phyloP scores from a whole-genome alignment of 1,140 invertebrate genomes.

The Lepidotrigona ventralis region DNA sequence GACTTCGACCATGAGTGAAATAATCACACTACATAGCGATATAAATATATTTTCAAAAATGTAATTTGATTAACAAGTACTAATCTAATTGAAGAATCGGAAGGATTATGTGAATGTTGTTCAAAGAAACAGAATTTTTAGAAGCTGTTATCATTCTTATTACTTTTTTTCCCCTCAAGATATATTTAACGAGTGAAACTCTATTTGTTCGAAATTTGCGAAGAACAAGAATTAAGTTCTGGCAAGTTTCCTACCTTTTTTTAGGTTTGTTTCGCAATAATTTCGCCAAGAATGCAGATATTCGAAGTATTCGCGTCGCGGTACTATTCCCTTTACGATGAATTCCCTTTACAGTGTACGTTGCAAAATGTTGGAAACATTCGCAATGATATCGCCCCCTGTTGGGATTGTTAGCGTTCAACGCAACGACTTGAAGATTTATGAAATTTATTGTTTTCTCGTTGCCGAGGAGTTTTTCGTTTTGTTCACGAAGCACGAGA shows the following conservation, averaged over 20 bases:
- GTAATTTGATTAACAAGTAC: too few species aligned
- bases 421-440: not conserved
- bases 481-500: not conserved
- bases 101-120: not conserved
- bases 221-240: not conserved
- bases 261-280: not conserved
- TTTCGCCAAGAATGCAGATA: not conserved
- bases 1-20: rapidly evolving
- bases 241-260: not conserved
- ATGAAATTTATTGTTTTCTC: not conserved
- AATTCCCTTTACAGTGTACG: not conserved
- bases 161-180: not conserved
- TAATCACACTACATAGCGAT: too few species aligned
- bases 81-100: too few species aligned
- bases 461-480: not conserved
- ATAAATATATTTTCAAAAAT: not conserved
- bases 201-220: not conserved
- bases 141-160: not conserved
- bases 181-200: not conserved
- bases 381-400: not conserved
- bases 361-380: not conserved
- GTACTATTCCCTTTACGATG: not conserved
- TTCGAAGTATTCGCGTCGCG: not conserved
- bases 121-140: not conserved
- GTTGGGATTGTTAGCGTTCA: not conserved